These are phyloP conservation scores for Dipodomys spectabilis DNA, from an alignment of 2,113 vertebrate species.

Conservation along the genomic window DNA sequence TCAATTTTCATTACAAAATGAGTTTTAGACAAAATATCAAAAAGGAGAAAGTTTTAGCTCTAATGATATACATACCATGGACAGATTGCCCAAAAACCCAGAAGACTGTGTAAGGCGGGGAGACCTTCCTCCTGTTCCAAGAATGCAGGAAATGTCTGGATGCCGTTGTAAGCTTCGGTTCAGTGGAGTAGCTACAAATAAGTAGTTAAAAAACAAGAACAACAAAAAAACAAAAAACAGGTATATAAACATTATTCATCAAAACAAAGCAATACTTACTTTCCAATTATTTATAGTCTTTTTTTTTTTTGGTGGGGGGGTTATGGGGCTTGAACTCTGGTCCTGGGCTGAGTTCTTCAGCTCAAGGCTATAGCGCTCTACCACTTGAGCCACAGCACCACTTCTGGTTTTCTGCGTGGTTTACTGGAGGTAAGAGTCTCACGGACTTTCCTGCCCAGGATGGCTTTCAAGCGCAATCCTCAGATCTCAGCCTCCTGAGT, in stretches of 20 bases:
- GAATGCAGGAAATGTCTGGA: conserved; percentile 87
- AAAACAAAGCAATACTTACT: conserved; percentile 47
- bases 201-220: conserved; percentile 9
- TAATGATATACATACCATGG: conserved; percentile 85
- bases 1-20: conserved; percentile 37
- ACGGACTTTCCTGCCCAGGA: no score
- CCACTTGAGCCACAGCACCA: no score
- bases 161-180: conserved; percentile 84
- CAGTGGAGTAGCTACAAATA: conserved; percentile 83
- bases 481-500: no score
- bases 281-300: conserved; percentile 41
- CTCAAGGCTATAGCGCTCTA: no score
- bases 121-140: conserved; percentile 86
- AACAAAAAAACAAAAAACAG: background rate
- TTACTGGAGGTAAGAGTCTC: no score
- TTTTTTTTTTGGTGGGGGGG: no score
- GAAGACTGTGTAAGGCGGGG: conserved; percentile 85
- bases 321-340: no score
- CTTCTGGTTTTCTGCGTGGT: no score
- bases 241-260: background rate
- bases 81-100: conserved; percentile 84
- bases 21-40: background rate
- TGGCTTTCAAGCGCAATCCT: no score
- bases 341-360: no score
- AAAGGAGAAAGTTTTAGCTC: conserved; percentile 52